Evolutionary conservation across 2,888 invertebrate genomes (phyloP), one percentile per base, ranked within the genome.

Genomic region (Eupsilia transversa): DNA sequence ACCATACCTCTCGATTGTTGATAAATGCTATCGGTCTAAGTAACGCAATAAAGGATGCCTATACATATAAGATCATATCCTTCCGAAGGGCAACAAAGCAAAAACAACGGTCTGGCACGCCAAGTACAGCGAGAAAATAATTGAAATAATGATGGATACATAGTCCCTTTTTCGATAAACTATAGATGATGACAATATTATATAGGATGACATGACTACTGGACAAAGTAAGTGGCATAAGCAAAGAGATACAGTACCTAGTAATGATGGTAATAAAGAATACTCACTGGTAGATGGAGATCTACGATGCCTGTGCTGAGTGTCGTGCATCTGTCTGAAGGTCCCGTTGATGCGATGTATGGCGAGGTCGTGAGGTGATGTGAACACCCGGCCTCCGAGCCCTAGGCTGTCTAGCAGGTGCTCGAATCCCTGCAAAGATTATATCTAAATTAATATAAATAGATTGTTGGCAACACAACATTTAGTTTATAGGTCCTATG

Each of bases 321-420:
- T 92, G 83, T 97, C 97, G 88, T 97, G 97, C 35, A 97, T 89
- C 78, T 96, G 96, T 12, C 89, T 90, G 89, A 97, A 97, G 35
- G 96, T 94, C 49, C 97, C 97, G 86, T 97, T 97, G 83, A 96
- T 92, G 66, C 95, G 93, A 87, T 97, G 97, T 30, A 96, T 89
- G 20, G 96, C 94, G 71, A 97, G 91, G 89, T 96, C 96, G 82
- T 97, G 97, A 0, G 96, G 95, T 0, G 96, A 96, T 59, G 93
- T 95, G 90, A 97, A 97, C 83, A 97, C 97, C 12, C 97, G 94
- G 20, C 97, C 97, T 0, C 97, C 97, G n/a, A 97, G 93, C 0
- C 97, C 97, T 33, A 97, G 92, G 87, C 96, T 97, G 87, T 97
- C 97, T 92, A 97, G 94, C 64, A 97, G 93, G 87, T 97, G 97